A percentile compares a stretch with the other conserved stretches of the same genome.
phyloP scores from a whole-genome alignment of 2,888 invertebrate species.

The Augiades crinisus region DNA sequence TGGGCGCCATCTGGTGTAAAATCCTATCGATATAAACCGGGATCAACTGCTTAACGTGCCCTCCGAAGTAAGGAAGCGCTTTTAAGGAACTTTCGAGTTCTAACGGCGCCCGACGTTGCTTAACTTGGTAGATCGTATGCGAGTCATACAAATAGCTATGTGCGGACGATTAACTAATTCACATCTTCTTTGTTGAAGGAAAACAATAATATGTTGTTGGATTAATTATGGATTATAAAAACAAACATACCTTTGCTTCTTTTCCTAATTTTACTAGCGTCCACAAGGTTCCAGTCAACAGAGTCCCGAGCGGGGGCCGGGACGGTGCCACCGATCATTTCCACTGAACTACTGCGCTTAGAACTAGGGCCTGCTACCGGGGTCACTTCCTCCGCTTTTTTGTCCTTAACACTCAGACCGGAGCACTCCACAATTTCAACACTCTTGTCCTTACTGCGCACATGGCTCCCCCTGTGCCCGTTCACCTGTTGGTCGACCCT shows the following conservation, averaged over 20 bases:
- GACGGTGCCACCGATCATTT: constrained; percentile 67
- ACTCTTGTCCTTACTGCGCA: constrained; percentile 51
- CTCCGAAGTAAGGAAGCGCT: too few relatives aligned
- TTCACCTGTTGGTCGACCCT: constrained; percentile 57
- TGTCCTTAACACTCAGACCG: constrained; percentile 49
- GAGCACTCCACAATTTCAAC: constrained; percentile 65
- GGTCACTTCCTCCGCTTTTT: constrained; percentile 46
- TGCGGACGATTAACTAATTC: too few relatives aligned
- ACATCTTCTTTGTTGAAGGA: too few relatives aligned
- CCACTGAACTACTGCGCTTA: constrained; percentile 65
- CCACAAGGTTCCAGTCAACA: constrained; percentile 73
- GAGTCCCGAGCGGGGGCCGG: constrained; percentile 70
- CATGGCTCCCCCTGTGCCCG: constrained; percentile 48
- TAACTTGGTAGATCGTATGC: too few relatives aligned
- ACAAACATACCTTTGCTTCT: constrained; percentile 72
- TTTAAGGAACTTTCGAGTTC: too few relatives aligned
- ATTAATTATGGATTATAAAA: too few relatives aligned
- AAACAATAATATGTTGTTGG: too few relatives aligned
- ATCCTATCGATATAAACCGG: too few relatives aligned
- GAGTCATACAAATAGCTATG: too few relatives aligned
- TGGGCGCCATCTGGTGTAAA: too few relatives aligned
- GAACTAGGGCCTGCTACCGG: constrained; percentile 57
- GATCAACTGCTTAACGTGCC: too few relatives aligned
- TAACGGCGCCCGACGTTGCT: too few relatives aligned
- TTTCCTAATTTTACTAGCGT: constrained; percentile 81